These are phyloP conservation scores for Drepana falcataria DNA, from an alignment of 2,888 invertebrate species.

Conservation along the genomic window DNA sequence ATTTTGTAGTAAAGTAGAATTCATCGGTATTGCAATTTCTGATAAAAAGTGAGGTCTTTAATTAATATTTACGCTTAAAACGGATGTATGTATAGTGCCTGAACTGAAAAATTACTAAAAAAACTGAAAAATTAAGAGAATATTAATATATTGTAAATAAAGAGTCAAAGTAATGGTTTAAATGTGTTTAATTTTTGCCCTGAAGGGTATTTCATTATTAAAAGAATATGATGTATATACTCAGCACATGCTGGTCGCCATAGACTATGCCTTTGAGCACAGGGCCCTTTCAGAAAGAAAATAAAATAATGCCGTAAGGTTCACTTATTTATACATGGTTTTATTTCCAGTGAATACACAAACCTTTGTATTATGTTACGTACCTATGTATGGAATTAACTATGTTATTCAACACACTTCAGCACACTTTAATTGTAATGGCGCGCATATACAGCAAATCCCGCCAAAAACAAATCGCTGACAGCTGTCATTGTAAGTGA, in stretches of 20 bases:
- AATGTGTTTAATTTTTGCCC: slow-evolving; percentile 23
- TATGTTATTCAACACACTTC: too few relatives aligned
- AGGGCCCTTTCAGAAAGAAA: too few relatives aligned
- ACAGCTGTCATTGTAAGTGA: too few relatives aligned
- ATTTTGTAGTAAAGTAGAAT: slow-evolving; percentile 29
- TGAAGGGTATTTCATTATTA: not conserved
- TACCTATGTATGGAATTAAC: too few relatives aligned
- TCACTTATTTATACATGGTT: too few relatives aligned
- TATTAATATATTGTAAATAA: slow-evolving; percentile 79
- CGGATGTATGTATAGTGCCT: slow-evolving; percentile 61
- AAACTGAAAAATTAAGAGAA: slow-evolving; percentile 51
- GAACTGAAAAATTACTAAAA: slow-evolving; percentile 54
- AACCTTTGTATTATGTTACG: too few relatives aligned
- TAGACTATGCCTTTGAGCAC: too few relatives aligned
- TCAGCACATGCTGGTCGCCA: not conserved
- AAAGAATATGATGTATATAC: not conserved
- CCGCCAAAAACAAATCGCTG: too few relatives aligned
- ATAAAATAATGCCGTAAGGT: too few relatives aligned
- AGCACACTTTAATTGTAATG: too few relatives aligned
- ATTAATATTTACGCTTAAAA: slow-evolving; percentile 46
- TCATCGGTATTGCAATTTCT: slow-evolving; percentile 23
- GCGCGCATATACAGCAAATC: too few relatives aligned
- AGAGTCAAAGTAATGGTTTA: slow-evolving; percentile 48
- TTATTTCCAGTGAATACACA: too few relatives aligned
- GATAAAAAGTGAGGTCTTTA: slow-evolving; percentile 61